Base-by-base conservation (phyloP, 2,113 vertebrate genomes). In the Piliocolobus tephrosceles region DNA sequence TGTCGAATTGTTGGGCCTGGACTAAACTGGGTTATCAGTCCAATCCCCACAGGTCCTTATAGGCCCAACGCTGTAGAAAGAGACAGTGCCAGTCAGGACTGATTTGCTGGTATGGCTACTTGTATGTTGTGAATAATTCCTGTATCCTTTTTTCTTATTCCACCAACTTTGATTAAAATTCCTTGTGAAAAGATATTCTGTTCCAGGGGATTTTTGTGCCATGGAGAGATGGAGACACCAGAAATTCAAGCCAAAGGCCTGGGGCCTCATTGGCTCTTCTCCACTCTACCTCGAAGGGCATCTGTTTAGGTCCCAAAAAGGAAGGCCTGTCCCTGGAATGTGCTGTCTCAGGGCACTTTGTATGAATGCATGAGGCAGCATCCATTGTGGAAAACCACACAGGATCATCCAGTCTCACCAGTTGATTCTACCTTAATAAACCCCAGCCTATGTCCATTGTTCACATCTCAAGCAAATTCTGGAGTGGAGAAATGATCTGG, bases 81-180 rank as follows among this genome's bases (percentile, higher is more conserved):
- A 83, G 80, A 66, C 47, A 9, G 38, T 25, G 40, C n/a, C 18
- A 23, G 11, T n/a, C 20, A 22, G 52, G 17, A 27, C 22, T 61
- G 45, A 45, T 87, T 79, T 64, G 40, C n/a, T 35, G 16, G 18
- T 40, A 4, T 50, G 47, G 23, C 43, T 88, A 43, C 70, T 80
- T 91, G 43, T 25, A 83, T 32, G 25, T 12, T n/a, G 18, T 23
- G 55, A 92, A 35, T 92, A 8, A 7, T 57, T 90, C 82, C 35
- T 91, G 8, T 17, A 47, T 32, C 4, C 55, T 14, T 16, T 66
- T 89, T 38, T 40, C 70, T 64, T 27, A 80, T 90, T 93, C 32
- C 16, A 80, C 50, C 76, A 61, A 72, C 12, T 55, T 76, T 27
- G 50, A 61, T 88, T 78, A 88, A 92, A 97, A 91, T 82, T 96